Evolutionary conservation across 2,888 invertebrate genomes (phyloP).

Genomic region (Sceliomorpha sp.): DNA sequence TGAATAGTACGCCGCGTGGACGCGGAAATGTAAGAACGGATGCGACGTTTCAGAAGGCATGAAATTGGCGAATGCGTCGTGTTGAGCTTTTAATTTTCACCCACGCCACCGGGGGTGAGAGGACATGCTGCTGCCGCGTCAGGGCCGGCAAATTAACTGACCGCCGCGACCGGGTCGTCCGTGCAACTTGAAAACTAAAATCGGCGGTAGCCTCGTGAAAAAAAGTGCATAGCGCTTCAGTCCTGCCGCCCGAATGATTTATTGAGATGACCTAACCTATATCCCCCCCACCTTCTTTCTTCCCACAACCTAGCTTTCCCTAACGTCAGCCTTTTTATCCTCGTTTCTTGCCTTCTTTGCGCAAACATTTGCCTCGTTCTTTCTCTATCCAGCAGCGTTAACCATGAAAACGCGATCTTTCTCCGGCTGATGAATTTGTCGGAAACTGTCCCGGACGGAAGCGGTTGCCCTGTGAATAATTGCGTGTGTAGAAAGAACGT

Average conservation of each 20-base stretch:
- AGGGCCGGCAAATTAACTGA: slow-evolving; percentile 52
- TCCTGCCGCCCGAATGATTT: slow-evolving; percentile 50
- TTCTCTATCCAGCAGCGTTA: slow-evolving; percentile 19
- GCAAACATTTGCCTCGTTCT: slow-evolving; percentile 2
- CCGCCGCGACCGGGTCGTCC: slow-evolving; percentile 24
- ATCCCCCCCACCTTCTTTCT: slow-evolving; percentile 4
- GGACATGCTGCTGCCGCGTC: slow-evolving; percentile 25
- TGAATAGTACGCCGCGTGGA: slow-evolving; percentile 44
- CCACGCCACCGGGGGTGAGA: slow-evolving; percentile 31
- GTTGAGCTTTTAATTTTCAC: slow-evolving; percentile 53
- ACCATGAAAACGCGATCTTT: slow-evolving; percentile 48
- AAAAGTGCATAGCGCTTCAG: slow-evolving; percentile 33
- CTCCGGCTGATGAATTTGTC: slow-evolving; percentile 49
- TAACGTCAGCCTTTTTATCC: background rate
- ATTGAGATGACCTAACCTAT: slow-evolving; percentile 38
- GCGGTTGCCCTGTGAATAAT: slow-evolving; percentile 17
- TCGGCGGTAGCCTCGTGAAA: slow-evolving; percentile 39
- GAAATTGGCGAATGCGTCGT: slow-evolving; percentile 50
- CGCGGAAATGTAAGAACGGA: slow-evolving; percentile 53
- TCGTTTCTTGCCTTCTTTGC: slow-evolving; percentile 7
- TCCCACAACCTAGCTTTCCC: background rate
- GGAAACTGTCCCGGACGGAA: slow-evolving; percentile 50
- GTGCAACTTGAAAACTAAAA: slow-evolving; percentile 51
- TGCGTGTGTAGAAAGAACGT: slow-evolving; percentile 10
- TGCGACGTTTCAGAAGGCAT: slow-evolving; percentile 55